Conservation (phyloP, 2,888 invertebrate species). For the Leptogaster cylindrica region DNA sequence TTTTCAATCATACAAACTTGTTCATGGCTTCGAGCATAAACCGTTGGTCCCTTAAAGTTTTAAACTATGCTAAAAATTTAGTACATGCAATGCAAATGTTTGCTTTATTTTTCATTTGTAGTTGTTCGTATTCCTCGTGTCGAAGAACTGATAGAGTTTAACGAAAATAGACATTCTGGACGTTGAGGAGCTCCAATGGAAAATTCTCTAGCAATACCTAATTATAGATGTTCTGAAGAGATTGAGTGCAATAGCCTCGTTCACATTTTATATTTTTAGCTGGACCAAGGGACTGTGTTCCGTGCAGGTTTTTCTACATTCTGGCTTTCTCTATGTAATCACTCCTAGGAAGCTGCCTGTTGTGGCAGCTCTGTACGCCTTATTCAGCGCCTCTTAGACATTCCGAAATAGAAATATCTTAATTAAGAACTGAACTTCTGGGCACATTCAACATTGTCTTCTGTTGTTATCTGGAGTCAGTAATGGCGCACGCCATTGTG, state of each 20-base stretch:
- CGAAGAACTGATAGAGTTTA: background rate
- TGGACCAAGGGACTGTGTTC: slow-evolving; percentile 37
- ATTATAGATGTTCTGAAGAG: slow-evolving; percentile 27
- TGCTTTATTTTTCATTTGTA: background rate
- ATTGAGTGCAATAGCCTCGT: slow-evolving; percentile 39
- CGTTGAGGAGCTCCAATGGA: slow-evolving; percentile 29
- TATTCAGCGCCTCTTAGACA: slow-evolving; percentile 16
- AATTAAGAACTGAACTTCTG: slow-evolving; percentile 39
- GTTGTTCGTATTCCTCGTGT: too few species aligned
- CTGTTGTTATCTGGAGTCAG: slow-evolving; percentile 18
- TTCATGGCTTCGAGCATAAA: too few species aligned
- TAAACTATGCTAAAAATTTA: slow-evolving; percentile 14
- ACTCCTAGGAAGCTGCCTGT: too few species aligned
- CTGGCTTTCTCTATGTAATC: too few species aligned
- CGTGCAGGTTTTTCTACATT: slow-evolving; percentile 31
- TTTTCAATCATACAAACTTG: too few species aligned
- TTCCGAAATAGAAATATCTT: slow-evolving; percentile 39
- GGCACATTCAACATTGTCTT: background rate
- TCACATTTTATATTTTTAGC: slow-evolving; percentile 33
- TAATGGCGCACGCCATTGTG: background rate
- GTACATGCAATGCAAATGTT: slow-evolving; percentile 7
- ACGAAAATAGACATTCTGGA: slow-evolving; percentile 34
- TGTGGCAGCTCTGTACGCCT: background rate
- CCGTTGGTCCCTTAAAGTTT: too few species aligned
- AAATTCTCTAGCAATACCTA: slow-evolving; percentile 31